Conservation (phyloP, 2,113 vertebrate species). For the Sphyrna mokarran region DNA sequence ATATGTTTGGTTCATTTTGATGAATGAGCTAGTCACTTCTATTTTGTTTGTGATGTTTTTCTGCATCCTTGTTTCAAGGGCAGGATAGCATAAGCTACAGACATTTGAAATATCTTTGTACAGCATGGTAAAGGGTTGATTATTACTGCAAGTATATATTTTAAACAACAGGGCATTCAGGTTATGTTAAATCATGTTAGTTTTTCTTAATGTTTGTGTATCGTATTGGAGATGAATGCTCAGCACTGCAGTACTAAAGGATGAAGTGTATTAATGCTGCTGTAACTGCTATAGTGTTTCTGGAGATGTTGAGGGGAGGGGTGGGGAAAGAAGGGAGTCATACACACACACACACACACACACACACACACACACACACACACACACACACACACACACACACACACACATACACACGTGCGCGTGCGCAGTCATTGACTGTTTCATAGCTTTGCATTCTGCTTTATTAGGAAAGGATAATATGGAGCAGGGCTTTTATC, state of each 20-base stretch:
- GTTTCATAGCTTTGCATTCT: neutral
- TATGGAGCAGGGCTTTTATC: neutral
- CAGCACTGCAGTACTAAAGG: neutral
- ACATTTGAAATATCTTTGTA: neutral
- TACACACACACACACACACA: neutral
- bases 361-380: neutral
- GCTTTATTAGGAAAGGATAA: neutral
- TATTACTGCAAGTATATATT: neutral
- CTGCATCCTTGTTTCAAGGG: neutral
- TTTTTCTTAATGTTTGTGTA: neutral
- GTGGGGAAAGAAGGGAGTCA: neutral
- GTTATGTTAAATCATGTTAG: neutral
- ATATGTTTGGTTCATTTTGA: constrained; percentile 23
- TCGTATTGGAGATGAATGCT: neutral
- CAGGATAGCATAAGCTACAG: neutral
- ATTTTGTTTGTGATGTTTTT: neutral
- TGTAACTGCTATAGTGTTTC: neutral
- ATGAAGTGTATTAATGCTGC: neutral
- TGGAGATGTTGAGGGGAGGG: neutral
- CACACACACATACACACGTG: too few species aligned
- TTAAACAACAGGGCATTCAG: neutral
- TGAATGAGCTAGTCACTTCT: neutral
- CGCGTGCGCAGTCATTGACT: neutral
- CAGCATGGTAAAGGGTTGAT: neutral
- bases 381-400: neutral